Evolutionary conservation across 2,888 invertebrate species (phyloP), one percentile per base, ranked within the genome.

Genomic region (Cerastis leucographa): DNA sequence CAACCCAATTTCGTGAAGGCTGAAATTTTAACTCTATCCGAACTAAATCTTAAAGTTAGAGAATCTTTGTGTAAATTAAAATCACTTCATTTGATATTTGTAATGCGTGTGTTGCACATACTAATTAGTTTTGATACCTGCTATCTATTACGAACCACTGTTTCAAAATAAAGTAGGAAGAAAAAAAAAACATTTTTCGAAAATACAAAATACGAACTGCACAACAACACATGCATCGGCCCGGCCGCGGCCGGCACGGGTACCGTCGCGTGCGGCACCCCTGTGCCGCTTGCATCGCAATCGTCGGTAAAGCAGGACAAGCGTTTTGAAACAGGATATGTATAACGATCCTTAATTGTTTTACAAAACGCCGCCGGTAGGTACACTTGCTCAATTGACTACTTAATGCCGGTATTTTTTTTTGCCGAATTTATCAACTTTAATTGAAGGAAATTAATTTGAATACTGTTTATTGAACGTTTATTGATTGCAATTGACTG

Each of bases 321-420:
- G 54, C 35, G 56, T 86, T 78, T 66, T 69, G 80, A 78, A 87
- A 88, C 88, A 88, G 88, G 88, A 87, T 86, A 84, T 86, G 78
- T 75, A 79, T 79, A 85, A 86, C 71, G 72, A 88, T 79, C 74
- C 67, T 83, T 87, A 83, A 85, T 86, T 85, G 80, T 80, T 80
- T 83, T 69, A 86, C 80, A 78, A 86, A 80, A 72, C 66, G 70
- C 82, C 74, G 61, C 64, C 54, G 17, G 65, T 61, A 42, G n/a
- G 49, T 56, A 54, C 61, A 35, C 69, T 76, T 82, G 71, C 79
- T 69, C 83, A 83, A 80, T 80, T 80, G 65, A 66, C n/a, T 67
- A 29, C 70, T 69, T 61, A 25, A 54, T 46, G 46, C 29, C 59
- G 11, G 51, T 49, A n/a, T n/a, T 82, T 66, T 81, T 79, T 84